Base-by-base conservation (phyloP, 2,113 vertebrate species). In the Eulemur macaco region DNA sequence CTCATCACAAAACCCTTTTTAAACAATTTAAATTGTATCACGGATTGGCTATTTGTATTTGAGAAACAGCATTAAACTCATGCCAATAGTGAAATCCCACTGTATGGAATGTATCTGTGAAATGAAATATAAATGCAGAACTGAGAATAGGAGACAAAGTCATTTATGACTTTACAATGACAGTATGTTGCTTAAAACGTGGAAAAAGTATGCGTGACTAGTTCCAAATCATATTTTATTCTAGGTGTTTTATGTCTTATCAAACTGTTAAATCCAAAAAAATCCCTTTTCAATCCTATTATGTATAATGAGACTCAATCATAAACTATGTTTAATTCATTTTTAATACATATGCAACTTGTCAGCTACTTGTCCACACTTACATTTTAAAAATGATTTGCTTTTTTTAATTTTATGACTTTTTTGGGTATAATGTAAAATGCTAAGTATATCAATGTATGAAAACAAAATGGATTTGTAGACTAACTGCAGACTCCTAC, bases 31-130 rank as follows among this genome's bases (percentile, higher is more conserved):
- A 91, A 73, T 66, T 56, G 17, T 71, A 74, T 76, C 17, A 81
- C 9, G 7, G 29, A 68, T 85, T 95, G 66, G 52, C 17, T 23
- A 69, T 85, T 80, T 91, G 18, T 89, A 95, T 69, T 77, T 89
- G 74, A 52, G 18, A 71, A 94, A 71, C 37, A 21, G 31, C 86
- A 73, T 94, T 96, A 87, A 94, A 87, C 15, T 96, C 85, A 74
- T 60, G 29, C 34, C 29, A 86, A 14, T 45, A 86, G 50, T 60
- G 74, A 95, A 94, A 83, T 58, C 31, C 29, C 5, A 27, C 23
- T 52, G 39, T 77, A 66, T 42, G 56, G 52, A 68, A 83, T 17
- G 37, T 60, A 27, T 58, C 1, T 45, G 17, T 77, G 69, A 90
- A 89, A 52, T 54, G 31, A 60, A 92, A 94, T 80, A 60, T 37